Evolutionary conservation across 2,113 vertebrate species (phyloP), one percentile per base, ranked within the genome.

Genomic region (Lipotes vexillifer): DNA sequence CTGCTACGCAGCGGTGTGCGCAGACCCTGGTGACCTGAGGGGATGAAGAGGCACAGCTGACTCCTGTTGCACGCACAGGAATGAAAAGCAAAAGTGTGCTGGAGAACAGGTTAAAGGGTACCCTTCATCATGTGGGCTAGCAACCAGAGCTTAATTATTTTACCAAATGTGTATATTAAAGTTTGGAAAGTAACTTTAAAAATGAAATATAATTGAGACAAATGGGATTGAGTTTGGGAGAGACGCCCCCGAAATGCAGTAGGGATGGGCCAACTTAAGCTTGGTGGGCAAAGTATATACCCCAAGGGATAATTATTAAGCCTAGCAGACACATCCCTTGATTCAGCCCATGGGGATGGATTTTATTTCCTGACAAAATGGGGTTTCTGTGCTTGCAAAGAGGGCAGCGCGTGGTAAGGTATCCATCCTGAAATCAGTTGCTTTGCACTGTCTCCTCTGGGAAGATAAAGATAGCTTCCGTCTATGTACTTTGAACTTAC

Each of bases 111-210:
- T 55, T 29, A 36, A 59, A 27, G 27, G 11, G 18, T 18, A 0
- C 38, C 27, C 31, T 23, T 69, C 6, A 4, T 29, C 38, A 49
- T 21, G 46, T 11, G 36, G 38, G 49, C 23, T 21, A 55, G 63
- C n/a, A 83, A 12, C 21, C 25, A 11, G 2, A 23, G 15, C 41
- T 87, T 4, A 55, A 29, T 59, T 18, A 36, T 36, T 93, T 91
- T 77, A 52, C 27, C 27, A 86, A 49, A 55, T 33, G 9, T 5
- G 41, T n/a, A 11, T 59, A 23, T 44, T 59, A 85, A 8, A 63
- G 38, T 94, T 69, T 72, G 90, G 72, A 71, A 78, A 72, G 46
- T 29, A 44, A 33, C 21, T 59, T 94, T 29, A 88, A 66, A 29
- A 65, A 25, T 31, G 6, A 72, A 74, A 74, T 46, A 14, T 36